These are phyloP conservation scores for Andrena trimmerana DNA, from an alignment of 2,888 invertebrate species.

Conservation along the genomic window DNA sequence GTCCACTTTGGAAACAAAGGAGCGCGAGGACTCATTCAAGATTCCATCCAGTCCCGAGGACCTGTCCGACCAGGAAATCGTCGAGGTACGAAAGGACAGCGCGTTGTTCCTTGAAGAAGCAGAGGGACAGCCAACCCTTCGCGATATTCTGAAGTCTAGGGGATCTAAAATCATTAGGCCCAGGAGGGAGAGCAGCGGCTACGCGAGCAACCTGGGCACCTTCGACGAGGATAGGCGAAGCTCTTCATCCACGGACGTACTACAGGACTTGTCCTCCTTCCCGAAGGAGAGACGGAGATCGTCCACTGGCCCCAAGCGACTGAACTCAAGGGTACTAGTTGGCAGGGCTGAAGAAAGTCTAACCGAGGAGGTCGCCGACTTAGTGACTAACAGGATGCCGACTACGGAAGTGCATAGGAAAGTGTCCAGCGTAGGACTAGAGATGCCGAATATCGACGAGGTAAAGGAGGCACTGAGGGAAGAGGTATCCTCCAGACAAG, in stretches of 20 bases:
- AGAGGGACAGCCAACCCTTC: slow-evolving; percentile 62
- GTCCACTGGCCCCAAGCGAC: slow-evolving; percentile 63
- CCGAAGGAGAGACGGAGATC: slow-evolving; percentile 72
- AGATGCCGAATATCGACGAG: slow-evolving; percentile 79
- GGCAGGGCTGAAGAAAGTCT: slow-evolving; percentile 57
- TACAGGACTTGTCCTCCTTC: slow-evolving; percentile 60
- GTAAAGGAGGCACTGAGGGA: slow-evolving; percentile 68
- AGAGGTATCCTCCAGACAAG: slow-evolving; percentile 32
- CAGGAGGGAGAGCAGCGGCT: slow-evolving; percentile 81
- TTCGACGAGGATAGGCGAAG: slow-evolving; percentile 80
- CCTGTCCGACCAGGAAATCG: slow-evolving; percentile 67
- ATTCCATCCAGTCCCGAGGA: slow-evolving; percentile 61
- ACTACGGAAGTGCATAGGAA: slow-evolving; percentile 74
- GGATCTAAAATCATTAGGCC: slow-evolving; percentile 64
- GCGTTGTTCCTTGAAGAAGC: slow-evolving; percentile 77
- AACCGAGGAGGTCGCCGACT: slow-evolving; percentile 45
- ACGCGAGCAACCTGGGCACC: slow-evolving; percentile 79
- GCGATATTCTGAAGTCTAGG: slow-evolving; percentile 60
- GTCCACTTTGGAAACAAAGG: background rate
- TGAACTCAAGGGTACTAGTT: slow-evolving; percentile 53
- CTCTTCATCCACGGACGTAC: slow-evolving; percentile 60
- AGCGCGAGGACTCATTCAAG: slow-evolving; percentile 31
- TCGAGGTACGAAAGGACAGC: slow-evolving; percentile 77
- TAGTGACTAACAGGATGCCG: slow-evolving; percentile 73
- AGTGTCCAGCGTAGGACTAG: slow-evolving; percentile 72